phyloP scores from a whole-genome alignment of 1,140 invertebrate species.

The Halesus radiatus region DNA sequence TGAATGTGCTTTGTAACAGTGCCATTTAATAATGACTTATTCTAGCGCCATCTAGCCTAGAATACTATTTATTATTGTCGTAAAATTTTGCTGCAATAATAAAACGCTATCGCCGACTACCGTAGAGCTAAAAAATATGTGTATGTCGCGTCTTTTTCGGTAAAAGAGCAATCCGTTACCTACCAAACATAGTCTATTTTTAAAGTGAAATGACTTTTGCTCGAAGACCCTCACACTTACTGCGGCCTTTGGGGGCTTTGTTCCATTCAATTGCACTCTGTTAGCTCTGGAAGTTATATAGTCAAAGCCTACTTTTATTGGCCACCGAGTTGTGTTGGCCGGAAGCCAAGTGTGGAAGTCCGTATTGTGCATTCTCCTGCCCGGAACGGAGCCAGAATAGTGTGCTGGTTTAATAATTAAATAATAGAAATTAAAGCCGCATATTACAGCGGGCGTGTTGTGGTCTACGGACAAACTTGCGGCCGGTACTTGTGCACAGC shows the following conservation, averaged over 20 bases:
- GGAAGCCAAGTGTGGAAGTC: constrained; percentile 22
- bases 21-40: background rate
- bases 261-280: constrained; percentile 15
- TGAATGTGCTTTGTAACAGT: background rate
- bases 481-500: too few species aligned
- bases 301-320: constrained; percentile 41
- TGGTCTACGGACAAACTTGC: constrained; percentile 10
- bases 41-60: background rate
- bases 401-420: constrained; percentile 32
- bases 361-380: constrained; percentile 3
- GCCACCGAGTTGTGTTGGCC: constrained; percentile 27
- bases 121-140: background rate
- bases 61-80: constrained; percentile 1
- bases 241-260: background rate
- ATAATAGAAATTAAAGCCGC: constrained; percentile 39
- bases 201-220: background rate
- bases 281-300: background rate
- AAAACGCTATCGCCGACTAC: background rate
- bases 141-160: background rate
- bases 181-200: constrained; percentile 13
- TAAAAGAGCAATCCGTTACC: constrained; percentile 12
- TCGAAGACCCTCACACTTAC: background rate
- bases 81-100: constrained; percentile 15
- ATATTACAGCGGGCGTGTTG: background rate
- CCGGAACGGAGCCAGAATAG: constrained; percentile 9